phyloP scores from a whole-genome alignment of 1,140 invertebrate genomes.

The Protaetia brevitarsis region DNA sequence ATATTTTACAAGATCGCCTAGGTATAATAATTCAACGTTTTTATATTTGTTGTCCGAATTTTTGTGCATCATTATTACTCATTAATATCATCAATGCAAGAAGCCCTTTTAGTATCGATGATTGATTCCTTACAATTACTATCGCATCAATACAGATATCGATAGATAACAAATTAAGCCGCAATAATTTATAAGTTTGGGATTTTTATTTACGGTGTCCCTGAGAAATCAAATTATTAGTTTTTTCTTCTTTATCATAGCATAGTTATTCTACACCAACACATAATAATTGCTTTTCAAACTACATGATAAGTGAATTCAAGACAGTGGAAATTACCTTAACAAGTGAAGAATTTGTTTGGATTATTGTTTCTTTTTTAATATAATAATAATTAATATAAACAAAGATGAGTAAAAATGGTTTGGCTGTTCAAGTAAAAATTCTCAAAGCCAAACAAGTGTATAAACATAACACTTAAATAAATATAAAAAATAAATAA shows the following conservation, averaged over 20 bases:
- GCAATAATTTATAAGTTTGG: background rate
- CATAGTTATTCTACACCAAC: no score
- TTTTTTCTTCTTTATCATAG: no score
- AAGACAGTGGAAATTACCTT: no score
- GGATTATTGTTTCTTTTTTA: no score
- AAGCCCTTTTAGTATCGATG: background rate
- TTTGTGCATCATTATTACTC: background rate
- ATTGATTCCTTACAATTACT: background rate
- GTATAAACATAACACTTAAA: no score
- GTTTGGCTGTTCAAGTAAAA: no score
- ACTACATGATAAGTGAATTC: no score
- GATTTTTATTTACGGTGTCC: background rate
- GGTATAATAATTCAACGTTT: background rate
- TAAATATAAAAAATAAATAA: background rate
- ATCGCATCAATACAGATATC: background rate
- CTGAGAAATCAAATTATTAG: background rate
- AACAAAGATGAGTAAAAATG: no score
- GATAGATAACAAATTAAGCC: background rate
- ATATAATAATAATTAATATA: no score
- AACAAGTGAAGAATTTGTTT: no score
- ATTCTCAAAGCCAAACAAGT: no score
- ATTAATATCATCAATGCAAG: background rate
- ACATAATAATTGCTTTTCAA: no score
- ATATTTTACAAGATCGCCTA: background rate
- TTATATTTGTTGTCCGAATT: background rate